A percentile compares a stretch with the other conserved stretches of the same genome.
Evolutionary conservation across 1,140 invertebrate genomes (phyloP).

Genomic region (Drosophila punjabiensis): DNA sequence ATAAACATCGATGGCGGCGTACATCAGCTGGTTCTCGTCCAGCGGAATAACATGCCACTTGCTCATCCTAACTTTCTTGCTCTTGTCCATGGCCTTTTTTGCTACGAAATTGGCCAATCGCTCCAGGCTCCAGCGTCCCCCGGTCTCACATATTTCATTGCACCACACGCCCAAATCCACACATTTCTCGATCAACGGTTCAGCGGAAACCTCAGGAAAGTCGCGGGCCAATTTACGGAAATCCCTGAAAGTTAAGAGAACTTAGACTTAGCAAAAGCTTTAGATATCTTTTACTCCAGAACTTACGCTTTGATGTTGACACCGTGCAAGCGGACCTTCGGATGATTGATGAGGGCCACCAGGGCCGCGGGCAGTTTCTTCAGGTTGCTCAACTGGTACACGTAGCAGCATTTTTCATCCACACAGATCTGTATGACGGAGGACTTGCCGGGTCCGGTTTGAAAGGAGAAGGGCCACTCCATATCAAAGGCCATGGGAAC

Average conservation of each 20-base stretch:
- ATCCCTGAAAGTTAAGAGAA: conserved; percentile 85
- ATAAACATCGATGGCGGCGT: conserved; percentile 90
- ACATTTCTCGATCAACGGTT: conserved; percentile 87
- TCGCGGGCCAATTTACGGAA: conserved; percentile 88
- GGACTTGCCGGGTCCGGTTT: conserved; percentile 88
- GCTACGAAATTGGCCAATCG: conserved; percentile 87
- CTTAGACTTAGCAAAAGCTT: not conserved
- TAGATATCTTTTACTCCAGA: not conserved
- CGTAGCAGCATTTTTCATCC: conserved; percentile 86
- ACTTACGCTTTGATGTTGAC: conserved; percentile 89
- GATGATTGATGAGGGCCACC: conserved; percentile 86
- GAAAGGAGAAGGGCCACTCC: conserved; percentile 88
- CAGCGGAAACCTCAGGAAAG: conserved; percentile 87
- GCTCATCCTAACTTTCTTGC: conserved; percentile 87
- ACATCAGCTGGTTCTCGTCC: conserved; percentile 86
- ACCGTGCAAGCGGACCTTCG: conserved; percentile 87
- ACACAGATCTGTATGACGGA: conserved; percentile 88
- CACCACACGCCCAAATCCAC: conserved; percentile 87
- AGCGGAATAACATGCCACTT: conserved; percentile 88
- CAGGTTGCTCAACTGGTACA: conserved; percentile 87
- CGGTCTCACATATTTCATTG: conserved; percentile 86
- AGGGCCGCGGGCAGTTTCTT: conserved; percentile 87
- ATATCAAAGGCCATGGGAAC: conserved; percentile 88
- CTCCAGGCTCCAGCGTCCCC: conserved; percentile 88
- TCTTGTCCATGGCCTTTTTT: conserved; percentile 86